Percentiles rank a stretch among this genome's conserved stretches.
These are phyloP conservation scores for Drosophila nikananu DNA, from an alignment of 1,140 invertebrate genomes.

Conservation along the genomic window DNA sequence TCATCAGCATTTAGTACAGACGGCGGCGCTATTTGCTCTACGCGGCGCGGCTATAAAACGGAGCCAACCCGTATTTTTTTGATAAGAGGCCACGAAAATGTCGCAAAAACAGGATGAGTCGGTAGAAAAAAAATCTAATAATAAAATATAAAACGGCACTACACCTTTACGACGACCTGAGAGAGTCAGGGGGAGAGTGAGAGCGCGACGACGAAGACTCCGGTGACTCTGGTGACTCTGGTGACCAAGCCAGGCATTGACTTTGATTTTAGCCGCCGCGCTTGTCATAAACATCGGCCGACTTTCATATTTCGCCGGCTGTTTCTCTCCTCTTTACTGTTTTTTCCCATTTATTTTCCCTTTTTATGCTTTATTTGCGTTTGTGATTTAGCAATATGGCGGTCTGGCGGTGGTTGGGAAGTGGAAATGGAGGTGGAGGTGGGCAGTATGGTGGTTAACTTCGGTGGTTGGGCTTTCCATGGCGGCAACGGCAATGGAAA, in stretches of 20 bases:
- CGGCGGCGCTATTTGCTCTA: constrained; percentile 35
- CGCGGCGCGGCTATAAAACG: constrained; percentile 54
- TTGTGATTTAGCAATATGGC: constrained; percentile 82
- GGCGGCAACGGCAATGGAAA: neutral
- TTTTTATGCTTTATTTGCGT: constrained; percentile 77
- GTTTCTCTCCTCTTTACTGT: constrained; percentile 57
- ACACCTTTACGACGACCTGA: constrained; percentile 29
- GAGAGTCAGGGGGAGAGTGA: neutral
- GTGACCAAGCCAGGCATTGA: constrained; percentile 40
- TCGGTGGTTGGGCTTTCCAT: constrained; percentile 24
- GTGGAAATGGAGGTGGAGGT: constrained; percentile 7
- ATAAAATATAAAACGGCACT: constrained; percentile 44
- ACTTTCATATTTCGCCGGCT: constrained; percentile 80
- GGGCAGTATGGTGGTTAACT: constrained; percentile 19
- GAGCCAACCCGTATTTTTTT: constrained; percentile 52
- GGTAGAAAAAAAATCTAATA: constrained; percentile 65
- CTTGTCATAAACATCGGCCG: constrained; percentile 71
- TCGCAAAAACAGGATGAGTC: constrained; percentile 70
- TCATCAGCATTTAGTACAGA: constrained; percentile 18
- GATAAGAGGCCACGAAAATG: constrained; percentile 69
- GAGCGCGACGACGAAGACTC: constrained; percentile 2
- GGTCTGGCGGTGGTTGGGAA: constrained; percentile 24
- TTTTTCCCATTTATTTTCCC: constrained; percentile 49
- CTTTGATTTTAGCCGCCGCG: constrained; percentile 81
- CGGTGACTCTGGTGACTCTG: constrained; percentile 9